Percentiles rank a stretch among this genome's conserved stretches.
phyloP scores from a whole-genome alignment of 2,797 vertebrate species.

The Sarcophilus harrisii region DNA sequence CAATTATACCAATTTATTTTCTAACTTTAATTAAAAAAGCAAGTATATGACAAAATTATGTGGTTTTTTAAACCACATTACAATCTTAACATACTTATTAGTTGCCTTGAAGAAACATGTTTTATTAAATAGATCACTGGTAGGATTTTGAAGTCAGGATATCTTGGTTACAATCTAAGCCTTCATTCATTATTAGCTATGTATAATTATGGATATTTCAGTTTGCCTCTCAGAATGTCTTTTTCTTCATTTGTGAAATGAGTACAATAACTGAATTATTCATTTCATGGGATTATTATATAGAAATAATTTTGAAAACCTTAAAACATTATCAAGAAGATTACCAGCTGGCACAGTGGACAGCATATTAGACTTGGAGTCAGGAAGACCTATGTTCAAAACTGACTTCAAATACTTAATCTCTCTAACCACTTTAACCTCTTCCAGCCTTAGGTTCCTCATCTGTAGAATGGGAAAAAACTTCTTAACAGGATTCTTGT shows the following conservation, averaged over 20 bases:
- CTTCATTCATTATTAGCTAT: not conserved
- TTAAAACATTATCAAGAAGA: not conserved
- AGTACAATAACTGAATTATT: not conserved
- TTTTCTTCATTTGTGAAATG: not conserved
- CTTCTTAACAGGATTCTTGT: not conserved
- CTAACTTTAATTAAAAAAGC: not conserved
- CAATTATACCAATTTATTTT: not conserved
- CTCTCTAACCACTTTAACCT: not conserved
- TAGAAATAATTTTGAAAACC: not conserved
- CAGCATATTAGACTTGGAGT: not conserved
- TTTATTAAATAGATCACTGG: not conserved
- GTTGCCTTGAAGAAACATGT: not conserved
- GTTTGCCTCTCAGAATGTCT: not conserved
- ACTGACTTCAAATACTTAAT: not conserved
- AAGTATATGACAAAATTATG: not conserved
- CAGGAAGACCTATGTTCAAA: not conserved
- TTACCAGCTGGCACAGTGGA: not conserved
- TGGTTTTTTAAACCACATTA: not conserved
- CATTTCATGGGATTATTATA: not conserved
- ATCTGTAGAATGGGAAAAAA: not conserved
- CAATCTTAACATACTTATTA: not conserved
- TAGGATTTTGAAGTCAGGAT: too few relatives aligned
- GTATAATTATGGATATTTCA: not conserved
- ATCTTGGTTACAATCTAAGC: not conserved
- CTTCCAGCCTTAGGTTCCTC: not conserved